phyloP scores from a whole-genome alignment of 2,888 invertebrate species.

The Habrosyne pyritoides region DNA sequence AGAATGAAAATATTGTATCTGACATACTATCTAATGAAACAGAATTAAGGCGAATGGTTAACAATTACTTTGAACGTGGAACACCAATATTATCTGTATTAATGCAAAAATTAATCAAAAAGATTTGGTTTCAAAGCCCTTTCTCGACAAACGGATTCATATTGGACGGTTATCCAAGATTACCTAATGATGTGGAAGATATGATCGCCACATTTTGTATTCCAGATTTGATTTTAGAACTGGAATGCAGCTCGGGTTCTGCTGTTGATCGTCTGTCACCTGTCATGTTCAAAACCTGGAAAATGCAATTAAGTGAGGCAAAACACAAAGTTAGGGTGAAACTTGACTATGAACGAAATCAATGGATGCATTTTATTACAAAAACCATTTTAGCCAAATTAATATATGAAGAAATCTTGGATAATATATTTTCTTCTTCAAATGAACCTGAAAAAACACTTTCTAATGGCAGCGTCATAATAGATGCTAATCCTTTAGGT shows the following conservation, averaged over 20 bases:
- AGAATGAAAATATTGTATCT: constrained; percentile 50
- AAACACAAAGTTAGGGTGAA: constrained; percentile 49
- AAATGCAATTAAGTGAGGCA: constrained; percentile 62
- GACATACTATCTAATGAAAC: constrained; percentile 66
- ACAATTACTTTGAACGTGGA: constrained; percentile 78
- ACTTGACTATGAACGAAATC: constrained; percentile 41
- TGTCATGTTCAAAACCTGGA: constrained; percentile 64
- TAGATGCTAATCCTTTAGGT: constrained; percentile 71
- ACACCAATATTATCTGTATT: constrained; percentile 68
- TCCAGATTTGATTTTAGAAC: constrained; percentile 84
- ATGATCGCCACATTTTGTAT: constrained; percentile 77
- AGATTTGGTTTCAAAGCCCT: constrained; percentile 81
- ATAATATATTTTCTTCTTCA: constrained; percentile 29
- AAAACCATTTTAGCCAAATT: constrained; percentile 56
- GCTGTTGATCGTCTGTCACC: constrained; percentile 57
- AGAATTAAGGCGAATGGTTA: constrained; percentile 60
- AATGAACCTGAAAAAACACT: constrained; percentile 26
- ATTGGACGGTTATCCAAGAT: constrained; percentile 85
- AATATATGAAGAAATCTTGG: constrained; percentile 60
- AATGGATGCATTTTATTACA: constrained; percentile 59
- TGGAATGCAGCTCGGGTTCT: constrained; percentile 62
- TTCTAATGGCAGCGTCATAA: constrained; percentile 65
- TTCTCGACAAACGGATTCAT: constrained; percentile 79
- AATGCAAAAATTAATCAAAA: constrained; percentile 67
- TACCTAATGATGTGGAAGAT: constrained; percentile 78